Conservation (phyloP, 1,140 invertebrate genomes). For the Orius insidiosus region DNA sequence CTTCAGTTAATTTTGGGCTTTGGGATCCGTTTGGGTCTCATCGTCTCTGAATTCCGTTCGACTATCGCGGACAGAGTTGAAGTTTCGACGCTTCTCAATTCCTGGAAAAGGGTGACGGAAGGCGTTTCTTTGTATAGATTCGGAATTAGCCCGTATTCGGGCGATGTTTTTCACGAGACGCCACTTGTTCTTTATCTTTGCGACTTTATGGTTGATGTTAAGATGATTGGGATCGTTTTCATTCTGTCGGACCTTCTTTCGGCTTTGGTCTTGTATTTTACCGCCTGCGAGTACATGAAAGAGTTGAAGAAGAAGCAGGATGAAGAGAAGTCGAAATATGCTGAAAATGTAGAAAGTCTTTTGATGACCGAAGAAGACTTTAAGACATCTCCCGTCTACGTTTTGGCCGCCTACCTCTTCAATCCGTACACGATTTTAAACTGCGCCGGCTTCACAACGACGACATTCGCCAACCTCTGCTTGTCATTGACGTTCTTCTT, state of each 20-base stretch:
- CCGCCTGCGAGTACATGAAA: constrained; percentile 44
- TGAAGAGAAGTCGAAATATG: constrained; percentile 25
- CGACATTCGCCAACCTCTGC: constrained; percentile 74
- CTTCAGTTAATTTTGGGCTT: constrained; percentile 32
- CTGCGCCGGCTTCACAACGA: constrained; percentile 81
- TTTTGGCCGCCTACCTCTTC: constrained; percentile 68
- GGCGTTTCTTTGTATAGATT: constrained; percentile 62
- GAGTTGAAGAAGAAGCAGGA: constrained; percentile 26
- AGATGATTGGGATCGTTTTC: constrained; percentile 45
- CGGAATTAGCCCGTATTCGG: constrained; percentile 72
- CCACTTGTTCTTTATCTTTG: constrained; percentile 55
- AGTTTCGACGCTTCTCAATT: constrained; percentile 79
- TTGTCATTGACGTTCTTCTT: constrained; percentile 48
- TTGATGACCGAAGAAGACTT: constrained; percentile 36
- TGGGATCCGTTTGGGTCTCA: constrained; percentile 46
- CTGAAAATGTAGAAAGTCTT: constrained; percentile 37
- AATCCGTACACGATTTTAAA: constrained; percentile 83
- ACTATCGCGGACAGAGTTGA: constrained; percentile 65
- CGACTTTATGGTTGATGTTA: constrained; percentile 46
- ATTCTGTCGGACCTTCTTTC: constrained; percentile 55
- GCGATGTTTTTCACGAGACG: constrained; percentile 84
- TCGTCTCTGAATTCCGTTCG: constrained; percentile 47
- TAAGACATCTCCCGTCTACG: constrained; percentile 39
- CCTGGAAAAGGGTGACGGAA: constrained; percentile 81
- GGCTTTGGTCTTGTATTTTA: constrained; percentile 46